Evolutionary conservation across 2,888 invertebrate genomes (phyloP), one percentile per base, ranked within the genome.

Genomic region (Heptascelio sp.): DNA sequence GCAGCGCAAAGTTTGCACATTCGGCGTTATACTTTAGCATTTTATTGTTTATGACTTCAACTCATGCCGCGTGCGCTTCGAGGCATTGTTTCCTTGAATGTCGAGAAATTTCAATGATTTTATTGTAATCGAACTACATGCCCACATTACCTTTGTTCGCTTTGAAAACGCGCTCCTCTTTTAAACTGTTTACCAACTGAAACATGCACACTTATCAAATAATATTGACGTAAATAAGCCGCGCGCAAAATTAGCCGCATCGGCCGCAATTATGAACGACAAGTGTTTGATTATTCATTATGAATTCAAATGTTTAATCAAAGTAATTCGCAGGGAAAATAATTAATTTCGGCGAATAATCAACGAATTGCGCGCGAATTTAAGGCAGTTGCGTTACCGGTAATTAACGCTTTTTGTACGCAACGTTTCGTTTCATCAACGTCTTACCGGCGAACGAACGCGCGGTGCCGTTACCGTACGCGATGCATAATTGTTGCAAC

Each of bases 51-150:
- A 60, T 53, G 57, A 53, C 26, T 43, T n/a, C 19, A 46, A 13
- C 30, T 40, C 40, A 43, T 62, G 26, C 49, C 15, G 64, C 23
- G 53, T 68, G 40, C 49, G 21, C 26, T 53, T 9, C 8, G 13
- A 19, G 21, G 65, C 78, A 71, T 64, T 71, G 64, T 71, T 70
- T 43, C 40, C n/a, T 30, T 15, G 30, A 26, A 34, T 70, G 26
- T 19, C 43, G 64, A 34, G 64, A 51, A 64, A 78, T 71, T 78
- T 71, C 64, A 65, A 78, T 78, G 65, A 78, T 64, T 78, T 78
- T 65, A 65, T 65, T 64, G 55, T 26, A 71, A 49, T 60, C 19
- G 53, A 62, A 70, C 53, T 26, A 67, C 23, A 23, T 60, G 40
- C 59, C 49, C 43, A 17, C 21, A 65, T 40, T 51, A 49, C 57